These are phyloP conservation scores for Pseudorhiza aurosa DNA, from an alignment of 30 jellyfish, hydroid and myxozoan genomes.

Conservation along the genomic window DNA sequence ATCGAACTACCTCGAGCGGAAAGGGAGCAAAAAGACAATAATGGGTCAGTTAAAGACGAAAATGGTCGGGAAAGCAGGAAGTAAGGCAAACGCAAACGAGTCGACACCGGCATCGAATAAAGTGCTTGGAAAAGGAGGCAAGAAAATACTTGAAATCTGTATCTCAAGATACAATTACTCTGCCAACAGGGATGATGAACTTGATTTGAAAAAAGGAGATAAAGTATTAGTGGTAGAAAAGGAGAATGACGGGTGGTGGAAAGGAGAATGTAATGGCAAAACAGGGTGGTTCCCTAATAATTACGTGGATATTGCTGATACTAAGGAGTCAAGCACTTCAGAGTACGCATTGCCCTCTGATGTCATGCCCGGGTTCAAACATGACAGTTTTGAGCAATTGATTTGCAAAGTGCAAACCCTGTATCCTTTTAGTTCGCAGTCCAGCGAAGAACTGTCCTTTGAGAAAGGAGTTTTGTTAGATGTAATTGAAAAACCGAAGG, in stretches of 20 bases:
- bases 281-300: slow-evolving; percentile 94
- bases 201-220: slow-evolving; percentile 83
- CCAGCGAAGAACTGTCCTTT: slow-evolving; percentile 86
- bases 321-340: slow-evolving; percentile 42
- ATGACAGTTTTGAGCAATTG: slow-evolving; percentile 43
- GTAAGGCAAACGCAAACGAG: slow-evolving; percentile 26
- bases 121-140: slow-evolving; percentile 64
- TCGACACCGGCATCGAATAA: slow-evolving; percentile 18
- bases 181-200: slow-evolving; percentile 90
- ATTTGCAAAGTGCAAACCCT: slow-evolving; percentile 86
- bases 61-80: slow-evolving; percentile 57
- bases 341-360: slow-evolving; percentile 91
- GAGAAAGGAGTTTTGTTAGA: slow-evolving; percentile 84
- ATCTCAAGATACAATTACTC: slow-evolving; percentile 74
- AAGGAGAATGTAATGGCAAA: slow-evolving; percentile 89
- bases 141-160: slow-evolving; percentile 68
- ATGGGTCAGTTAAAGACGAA: slow-evolving; percentile 74
- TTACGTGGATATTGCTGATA: slow-evolving; percentile 75
- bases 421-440: slow-evolving; percentile 84
- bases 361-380: slow-evolving; percentile 47
- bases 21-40: slow-evolving; percentile 76
- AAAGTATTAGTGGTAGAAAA: slow-evolving; percentile 81
- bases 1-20: slow-evolving; percentile 90
- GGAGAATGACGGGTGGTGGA: slow-evolving; percentile 99
- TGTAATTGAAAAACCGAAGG: slow-evolving; percentile 86